A percentile compares a stretch with the other conserved stretches of the same genome.
Conservation (phyloP, 2,113 vertebrate genomes). For the Choloepus hoffmanni region DNA sequence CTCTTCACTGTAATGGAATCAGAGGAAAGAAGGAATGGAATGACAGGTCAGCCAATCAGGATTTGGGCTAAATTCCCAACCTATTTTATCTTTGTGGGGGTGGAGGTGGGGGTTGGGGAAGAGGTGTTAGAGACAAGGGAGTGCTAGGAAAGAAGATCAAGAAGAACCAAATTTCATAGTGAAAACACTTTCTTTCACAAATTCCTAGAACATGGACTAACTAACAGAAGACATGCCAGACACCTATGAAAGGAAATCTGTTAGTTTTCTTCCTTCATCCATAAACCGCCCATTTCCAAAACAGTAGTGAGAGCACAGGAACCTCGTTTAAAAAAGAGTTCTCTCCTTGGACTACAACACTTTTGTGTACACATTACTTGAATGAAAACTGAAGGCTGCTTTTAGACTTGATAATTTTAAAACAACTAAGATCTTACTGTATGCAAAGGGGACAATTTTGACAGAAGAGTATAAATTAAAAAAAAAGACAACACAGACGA, state of each 20-base stretch:
- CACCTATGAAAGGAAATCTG: constrained; percentile 38
- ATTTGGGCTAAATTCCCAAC: constrained; percentile 22
- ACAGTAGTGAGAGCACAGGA: background rate
- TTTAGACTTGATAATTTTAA: constrained; percentile 67
- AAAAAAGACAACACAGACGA: constrained; percentile 53
- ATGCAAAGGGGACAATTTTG: constrained; percentile 50
- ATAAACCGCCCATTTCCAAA: constrained; percentile 51
- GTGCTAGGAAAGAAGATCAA: constrained; percentile 22
- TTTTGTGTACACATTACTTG: background rate
- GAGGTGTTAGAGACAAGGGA: background rate
- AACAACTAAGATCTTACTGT: background rate
- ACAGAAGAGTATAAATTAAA: constrained; percentile 1
- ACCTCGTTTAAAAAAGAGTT: constrained; percentile 21
- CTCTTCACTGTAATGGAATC: background rate
- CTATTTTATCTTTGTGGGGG: constrained; percentile 1
- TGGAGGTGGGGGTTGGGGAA: background rate
- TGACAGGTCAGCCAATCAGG: background rate
- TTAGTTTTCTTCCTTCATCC: constrained; percentile 35
- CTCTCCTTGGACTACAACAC: background rate
- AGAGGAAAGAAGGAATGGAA: background rate
- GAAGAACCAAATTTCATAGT: constrained; percentile 11
- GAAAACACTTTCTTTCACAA: constrained; percentile 20
- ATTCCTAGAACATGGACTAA: constrained; percentile 46
- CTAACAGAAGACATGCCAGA: constrained; percentile 33
- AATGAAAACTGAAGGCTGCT: constrained; percentile 56